Evolutionary conservation across 2,113 vertebrate genomes (phyloP).

Genomic region (Scomber japonicus): DNA sequence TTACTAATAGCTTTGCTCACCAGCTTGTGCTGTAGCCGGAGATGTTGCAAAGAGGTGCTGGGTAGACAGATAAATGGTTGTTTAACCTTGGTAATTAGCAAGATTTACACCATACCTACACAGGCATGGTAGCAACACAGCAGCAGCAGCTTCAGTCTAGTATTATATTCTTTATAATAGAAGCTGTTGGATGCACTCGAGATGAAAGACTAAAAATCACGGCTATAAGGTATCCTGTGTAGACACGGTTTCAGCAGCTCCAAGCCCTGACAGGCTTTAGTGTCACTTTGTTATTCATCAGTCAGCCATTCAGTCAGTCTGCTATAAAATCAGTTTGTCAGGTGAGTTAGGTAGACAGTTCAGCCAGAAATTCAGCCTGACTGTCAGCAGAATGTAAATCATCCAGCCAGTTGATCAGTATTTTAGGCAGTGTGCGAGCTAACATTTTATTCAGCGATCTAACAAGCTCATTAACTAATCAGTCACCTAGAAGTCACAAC

Average conservation of each 20-base stretch:
- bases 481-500: neutral
- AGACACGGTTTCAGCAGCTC: neutral
- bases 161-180: too few species aligned
- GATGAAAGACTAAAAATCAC: too few species aligned
- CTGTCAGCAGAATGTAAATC: conserved; percentile 20
- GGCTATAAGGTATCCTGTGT: too few species aligned
- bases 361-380: conserved; percentile 24
- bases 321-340: neutral
- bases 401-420: conserved; percentile 7
- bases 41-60: too few species aligned
- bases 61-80: too few species aligned
- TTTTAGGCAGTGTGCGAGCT: conserved; percentile 3
- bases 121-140: too few species aligned
- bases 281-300: conserved; percentile 22
- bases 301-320: conserved; percentile 1
- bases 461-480: conserved; percentile 24
- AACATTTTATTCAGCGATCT: conserved; percentile 17
- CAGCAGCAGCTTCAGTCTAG: too few species aligned
- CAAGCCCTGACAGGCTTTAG: conserved; percentile 8
- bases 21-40: too few species aligned
- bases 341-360: conserved; percentile 9
- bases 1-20: too few species aligned
- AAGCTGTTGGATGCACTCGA: too few species aligned
- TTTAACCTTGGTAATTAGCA: too few species aligned
- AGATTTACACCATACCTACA: too few species aligned